phyloP scores from a whole-genome alignment of 1,140 invertebrate genomes.

The Pseudomyrmex dendroicus region DNA sequence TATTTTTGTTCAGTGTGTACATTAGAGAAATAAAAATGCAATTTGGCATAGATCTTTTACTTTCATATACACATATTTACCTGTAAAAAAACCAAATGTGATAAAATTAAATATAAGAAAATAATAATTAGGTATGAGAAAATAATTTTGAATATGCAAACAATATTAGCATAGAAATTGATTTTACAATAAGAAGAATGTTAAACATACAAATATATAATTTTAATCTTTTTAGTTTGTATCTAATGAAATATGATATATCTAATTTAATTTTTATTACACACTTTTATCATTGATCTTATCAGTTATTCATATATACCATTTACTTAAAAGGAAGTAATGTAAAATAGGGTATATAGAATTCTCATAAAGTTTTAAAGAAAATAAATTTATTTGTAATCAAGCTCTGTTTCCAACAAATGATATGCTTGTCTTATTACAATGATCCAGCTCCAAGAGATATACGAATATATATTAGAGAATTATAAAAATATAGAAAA shows the following conservation, averaged over 20 bases:
- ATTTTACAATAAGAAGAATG: no score
- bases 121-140: no score
- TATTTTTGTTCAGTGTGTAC: constrained; percentile 15
- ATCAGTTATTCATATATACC: neutral
- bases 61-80: neutral
- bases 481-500: neutral
- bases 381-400: constrained; percentile 39
- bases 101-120: no score
- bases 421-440: neutral
- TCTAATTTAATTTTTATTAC: no score
- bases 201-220: no score
- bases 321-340: neutral
- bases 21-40: neutral
- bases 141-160: no score
- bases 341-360: constrained; percentile 24
- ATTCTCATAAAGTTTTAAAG: neutral
- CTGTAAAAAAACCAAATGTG: no score
- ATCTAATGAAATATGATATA: no score
- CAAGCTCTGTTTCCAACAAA: neutral
- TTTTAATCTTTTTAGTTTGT: no score
- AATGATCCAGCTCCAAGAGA: neutral
- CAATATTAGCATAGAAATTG: no score
- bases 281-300: neutral
- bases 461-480: neutral
- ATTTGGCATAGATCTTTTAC: constrained; percentile 28